A percentile compares a stretch with the other conserved stretches of the same genome.
Conservation (phyloP, 1,140 invertebrate genomes). For the Penaeus indicus region DNA sequence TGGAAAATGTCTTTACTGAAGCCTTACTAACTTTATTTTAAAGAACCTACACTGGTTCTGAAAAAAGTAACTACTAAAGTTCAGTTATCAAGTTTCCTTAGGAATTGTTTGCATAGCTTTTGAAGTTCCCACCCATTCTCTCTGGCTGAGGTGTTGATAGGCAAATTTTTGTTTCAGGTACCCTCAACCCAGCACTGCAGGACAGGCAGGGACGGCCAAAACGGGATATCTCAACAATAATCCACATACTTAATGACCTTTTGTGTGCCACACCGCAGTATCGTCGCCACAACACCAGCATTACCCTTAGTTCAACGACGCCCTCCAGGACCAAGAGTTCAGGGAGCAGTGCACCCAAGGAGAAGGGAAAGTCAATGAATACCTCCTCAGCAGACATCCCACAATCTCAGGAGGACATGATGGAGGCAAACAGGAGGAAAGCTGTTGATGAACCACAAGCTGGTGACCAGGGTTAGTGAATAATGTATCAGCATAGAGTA, state of each 20-base stretch:
- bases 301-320: conserved; percentile 83
- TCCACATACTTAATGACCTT: conserved; percentile 94
- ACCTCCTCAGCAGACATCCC: background rate
- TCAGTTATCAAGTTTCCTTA: too few relatives aligned
- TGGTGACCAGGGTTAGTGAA: conserved; percentile 45
- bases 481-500: background rate
- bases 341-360: background rate
- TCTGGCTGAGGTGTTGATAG: background rate
- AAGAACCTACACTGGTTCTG: too few relatives aligned
- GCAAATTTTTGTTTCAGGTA: conserved; percentile 79
- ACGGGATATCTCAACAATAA: conserved; percentile 92
- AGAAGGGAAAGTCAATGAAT: conserved; percentile 5
- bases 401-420: conserved; percentile 7
- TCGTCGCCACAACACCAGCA: conserved; percentile 61
- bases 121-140: too few relatives aligned
- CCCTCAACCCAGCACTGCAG: conserved; percentile 92
- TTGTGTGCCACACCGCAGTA: conserved; percentile 85
- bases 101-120: too few relatives aligned
- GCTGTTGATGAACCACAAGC: conserved; percentile 23
- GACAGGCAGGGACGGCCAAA: conserved; percentile 91
- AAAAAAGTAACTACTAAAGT: too few relatives aligned
- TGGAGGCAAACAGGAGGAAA: conserved; percentile 9
- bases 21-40: too few relatives aligned
- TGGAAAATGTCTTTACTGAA: too few relatives aligned
- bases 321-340: conserved; percentile 68